Evolutionary conservation across 2,113 vertebrate genomes (phyloP).

Genomic region (Amphiprion percula): DNA sequence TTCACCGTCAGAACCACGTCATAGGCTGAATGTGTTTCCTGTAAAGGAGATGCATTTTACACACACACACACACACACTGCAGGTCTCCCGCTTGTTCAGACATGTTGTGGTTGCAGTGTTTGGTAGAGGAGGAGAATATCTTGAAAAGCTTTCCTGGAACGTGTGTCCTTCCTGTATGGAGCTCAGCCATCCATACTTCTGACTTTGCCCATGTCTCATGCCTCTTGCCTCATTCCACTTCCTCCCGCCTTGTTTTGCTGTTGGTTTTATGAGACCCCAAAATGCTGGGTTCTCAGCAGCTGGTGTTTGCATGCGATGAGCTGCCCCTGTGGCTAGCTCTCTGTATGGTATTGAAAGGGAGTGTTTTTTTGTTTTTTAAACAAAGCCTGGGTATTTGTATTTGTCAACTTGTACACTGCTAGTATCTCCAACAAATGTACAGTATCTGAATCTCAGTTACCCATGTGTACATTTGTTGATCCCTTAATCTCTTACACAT

Average conservation of each 20-base stretch:
- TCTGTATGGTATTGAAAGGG: conserved; percentile 27
- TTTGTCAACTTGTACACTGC: conserved; percentile 1
- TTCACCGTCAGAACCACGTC: conserved; percentile 20
- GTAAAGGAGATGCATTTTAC: conserved; percentile 37
- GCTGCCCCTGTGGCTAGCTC: conserved; percentile 50
- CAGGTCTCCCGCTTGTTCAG: conserved; percentile 33
- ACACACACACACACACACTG: conserved; percentile 25
- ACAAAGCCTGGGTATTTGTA: conserved; percentile 20
- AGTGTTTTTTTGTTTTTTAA: conserved; percentile 29
- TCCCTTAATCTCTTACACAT: not conserved
- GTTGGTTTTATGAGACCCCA: conserved; percentile 74
- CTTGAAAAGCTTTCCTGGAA: conserved; percentile 63
- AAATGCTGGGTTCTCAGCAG: conserved; percentile 65
- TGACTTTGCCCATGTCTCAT: conserved; percentile 69
- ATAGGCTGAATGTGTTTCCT: conserved; percentile 1
- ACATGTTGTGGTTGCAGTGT: conserved; percentile 48
- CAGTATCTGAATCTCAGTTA: not conserved
- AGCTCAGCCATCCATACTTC: conserved; percentile 60
- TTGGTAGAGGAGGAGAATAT: conserved; percentile 58
- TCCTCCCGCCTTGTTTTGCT: conserved; percentile 71
- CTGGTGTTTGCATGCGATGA: conserved; percentile 67
- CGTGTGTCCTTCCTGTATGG: conserved; percentile 70
- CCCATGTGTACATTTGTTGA: not conserved
- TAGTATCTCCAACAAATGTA: not conserved
- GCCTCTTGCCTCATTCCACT: conserved; percentile 46